These are phyloP conservation scores for Brachyrhaphis roseni DNA, from an alignment of 2,797 vertebrate genomes.

Conservation along the genomic window DNA sequence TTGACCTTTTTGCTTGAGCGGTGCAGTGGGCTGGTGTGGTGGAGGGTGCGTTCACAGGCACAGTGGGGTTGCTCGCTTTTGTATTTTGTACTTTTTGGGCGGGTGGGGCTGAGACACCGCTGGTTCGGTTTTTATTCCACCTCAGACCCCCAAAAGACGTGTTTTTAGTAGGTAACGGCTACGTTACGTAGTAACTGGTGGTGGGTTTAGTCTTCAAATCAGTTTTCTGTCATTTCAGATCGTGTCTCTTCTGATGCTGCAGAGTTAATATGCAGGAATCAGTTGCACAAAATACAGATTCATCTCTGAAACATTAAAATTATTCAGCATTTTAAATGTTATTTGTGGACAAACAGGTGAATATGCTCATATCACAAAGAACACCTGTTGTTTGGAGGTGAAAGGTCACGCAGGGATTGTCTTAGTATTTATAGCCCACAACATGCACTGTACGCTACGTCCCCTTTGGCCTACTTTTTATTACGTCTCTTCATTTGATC, in stretches of 20 bases:
- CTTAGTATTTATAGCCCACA: conserved; percentile 36
- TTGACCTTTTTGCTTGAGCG: conserved; percentile 5
- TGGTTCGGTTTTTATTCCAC: conserved; percentile 79
- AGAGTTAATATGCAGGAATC: conserved; percentile 21
- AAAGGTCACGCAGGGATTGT: conserved; percentile 30
- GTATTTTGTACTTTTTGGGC: conserved; percentile 63
- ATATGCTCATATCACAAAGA: conserved; percentile 1
- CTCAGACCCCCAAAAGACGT: conserved; percentile 46
- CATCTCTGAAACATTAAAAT: neutral
- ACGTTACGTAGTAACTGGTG: conserved; percentile 64
- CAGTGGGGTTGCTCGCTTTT: conserved; percentile 67
- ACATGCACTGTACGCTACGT: conserved; percentile 10
- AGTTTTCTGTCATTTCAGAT: conserved; percentile 55
- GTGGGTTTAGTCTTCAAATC: conserved; percentile 73
- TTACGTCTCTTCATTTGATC: conserved; percentile 19
- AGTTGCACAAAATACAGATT: conserved; percentile 21
- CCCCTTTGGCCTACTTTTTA: neutral
- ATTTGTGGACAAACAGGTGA: conserved; percentile 22
- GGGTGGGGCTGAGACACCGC: conserved; percentile 74
- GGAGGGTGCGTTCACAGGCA: conserved; percentile 52
- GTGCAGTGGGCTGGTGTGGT: conserved; percentile 42
- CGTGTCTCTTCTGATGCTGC: conserved; percentile 31
- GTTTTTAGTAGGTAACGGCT: conserved; percentile 43
- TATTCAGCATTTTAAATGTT: conserved; percentile 21
- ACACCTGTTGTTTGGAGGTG: conserved; percentile 13